These are phyloP conservation scores for Auanema sp. DNA, from an alignment of 2,888 invertebrate species.

Conservation along the genomic window DNA sequence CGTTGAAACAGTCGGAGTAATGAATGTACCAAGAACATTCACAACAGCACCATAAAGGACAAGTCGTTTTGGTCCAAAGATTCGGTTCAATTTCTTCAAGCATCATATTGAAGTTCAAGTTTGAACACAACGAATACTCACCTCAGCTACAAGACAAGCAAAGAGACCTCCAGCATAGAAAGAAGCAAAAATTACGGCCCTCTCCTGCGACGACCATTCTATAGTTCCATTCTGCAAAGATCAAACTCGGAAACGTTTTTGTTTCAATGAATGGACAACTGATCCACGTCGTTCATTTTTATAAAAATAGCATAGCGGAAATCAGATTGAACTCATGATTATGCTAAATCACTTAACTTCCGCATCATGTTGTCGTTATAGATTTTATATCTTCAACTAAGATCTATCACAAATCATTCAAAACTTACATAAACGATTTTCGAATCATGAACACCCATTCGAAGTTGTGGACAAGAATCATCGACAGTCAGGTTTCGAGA, in stretches of 20 bases:
- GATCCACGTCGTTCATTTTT: too few relatives aligned
- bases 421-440: constrained; percentile 1
- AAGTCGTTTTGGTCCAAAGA: constrained; percentile 46
- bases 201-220: constrained; percentile 51
- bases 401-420: too few relatives aligned
- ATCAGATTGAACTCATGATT: too few relatives aligned
- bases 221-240: constrained; percentile 50
- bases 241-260: background rate
- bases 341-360: too few relatives aligned
- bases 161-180: constrained; percentile 52
- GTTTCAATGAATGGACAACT: constrained; percentile 1
- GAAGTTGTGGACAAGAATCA: background rate
- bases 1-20: constrained; percentile 53
- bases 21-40: constrained; percentile 58
- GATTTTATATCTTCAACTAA: too few relatives aligned
- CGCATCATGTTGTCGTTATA: too few relatives aligned
- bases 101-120: too few relatives aligned
- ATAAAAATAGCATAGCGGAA: too few relatives aligned
- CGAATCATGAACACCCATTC: constrained; percentile 11
- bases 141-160: constrained; percentile 40
- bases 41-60: constrained; percentile 57
- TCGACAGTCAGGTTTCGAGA: constrained; percentile 19
- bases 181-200: constrained; percentile 57
- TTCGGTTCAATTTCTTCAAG: constrained; percentile 28
- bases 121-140: constrained; percentile 6